A percentile compares a stretch with the other conserved stretches of the same genome.
Conservation (phyloP, 2,888 invertebrate species). For the Dasypolia templi region DNA sequence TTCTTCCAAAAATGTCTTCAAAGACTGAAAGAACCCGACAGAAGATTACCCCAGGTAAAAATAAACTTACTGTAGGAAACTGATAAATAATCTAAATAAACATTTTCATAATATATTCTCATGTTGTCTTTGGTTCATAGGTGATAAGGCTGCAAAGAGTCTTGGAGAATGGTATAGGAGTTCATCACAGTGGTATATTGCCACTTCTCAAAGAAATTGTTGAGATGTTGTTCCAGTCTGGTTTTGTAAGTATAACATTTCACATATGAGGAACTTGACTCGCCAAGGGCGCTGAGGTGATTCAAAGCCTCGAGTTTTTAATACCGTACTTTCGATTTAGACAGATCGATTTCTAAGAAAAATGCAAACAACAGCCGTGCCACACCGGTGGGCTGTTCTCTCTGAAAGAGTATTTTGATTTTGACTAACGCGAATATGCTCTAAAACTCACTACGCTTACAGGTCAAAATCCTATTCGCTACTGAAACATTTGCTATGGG, state of each 20-base stretch:
- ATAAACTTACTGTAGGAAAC: too few species aligned
- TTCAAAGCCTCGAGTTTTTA: background rate
- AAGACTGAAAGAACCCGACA: slow-evolving; percentile 96
- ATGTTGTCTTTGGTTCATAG: slow-evolving; percentile 68
- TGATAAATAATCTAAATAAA: too few species aligned
- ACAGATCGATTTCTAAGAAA: background rate
- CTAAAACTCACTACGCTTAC: background rate
- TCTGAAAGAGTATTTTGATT: background rate
- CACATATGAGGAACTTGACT: background rate
- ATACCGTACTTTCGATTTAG: too few species aligned
- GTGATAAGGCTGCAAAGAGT: slow-evolving; percentile 85
- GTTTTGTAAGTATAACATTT: slow-evolving; percentile 94
- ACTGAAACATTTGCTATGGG: slow-evolving; percentile 99
- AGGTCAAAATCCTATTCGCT: slow-evolving; percentile 96
- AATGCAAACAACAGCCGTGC: background rate
- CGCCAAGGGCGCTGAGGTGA: background rate
- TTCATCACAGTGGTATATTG: slow-evolving; percentile 99
- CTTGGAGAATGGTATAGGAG: slow-evolving; percentile 96
- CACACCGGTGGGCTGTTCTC: background rate
- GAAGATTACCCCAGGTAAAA: slow-evolving; percentile 96
- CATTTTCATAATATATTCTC: background rate
- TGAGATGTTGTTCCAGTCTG: slow-evolving; percentile 98
- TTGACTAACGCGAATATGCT: background rate
- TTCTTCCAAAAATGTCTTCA: slow-evolving; percentile 97
- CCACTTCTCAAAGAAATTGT: slow-evolving; percentile 99